Conservation (phyloP, 2,797 vertebrate genomes). For the Pempheris klunzingeri region DNA sequence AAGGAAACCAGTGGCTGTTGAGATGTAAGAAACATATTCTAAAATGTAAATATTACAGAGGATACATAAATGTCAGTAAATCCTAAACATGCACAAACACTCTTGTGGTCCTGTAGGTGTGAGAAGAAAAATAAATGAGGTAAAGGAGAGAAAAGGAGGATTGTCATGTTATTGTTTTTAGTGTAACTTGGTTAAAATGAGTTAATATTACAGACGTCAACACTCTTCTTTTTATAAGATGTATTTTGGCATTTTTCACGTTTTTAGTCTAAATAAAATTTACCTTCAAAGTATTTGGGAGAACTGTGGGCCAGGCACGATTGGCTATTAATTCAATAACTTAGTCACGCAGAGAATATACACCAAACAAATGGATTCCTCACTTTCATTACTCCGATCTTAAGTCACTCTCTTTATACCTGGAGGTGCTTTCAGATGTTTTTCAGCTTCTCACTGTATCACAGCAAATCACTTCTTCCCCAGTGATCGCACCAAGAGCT, state of each 20-base stretch:
- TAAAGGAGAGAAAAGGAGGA: neutral
- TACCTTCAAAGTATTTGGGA: neutral
- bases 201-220: neutral
- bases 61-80: neutral
- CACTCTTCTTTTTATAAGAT: too few species aligned
- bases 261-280: neutral
- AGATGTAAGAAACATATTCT: neutral
- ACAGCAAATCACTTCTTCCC: slow-evolving; percentile 6
- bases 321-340: neutral
- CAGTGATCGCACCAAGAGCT: neutral
- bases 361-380: neutral
- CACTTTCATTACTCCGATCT: neutral
- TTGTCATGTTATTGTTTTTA: neutral
- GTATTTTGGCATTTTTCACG: neutral
- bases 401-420: neutral
- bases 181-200: neutral
- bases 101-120: neutral
- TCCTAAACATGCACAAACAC: neutral
- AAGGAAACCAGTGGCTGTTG: neutral
- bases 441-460: slow-evolving; percentile 1
- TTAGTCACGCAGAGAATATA: neutral
- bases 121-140: neutral
- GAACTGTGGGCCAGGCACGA: neutral
- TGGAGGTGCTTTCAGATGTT: neutral
- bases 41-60: neutral